Percentiles rank a stretch among this genome's conserved stretches.
Evolutionary conservation across 2,888 invertebrate species (phyloP).

Genomic region (Papilio protenor): DNA sequence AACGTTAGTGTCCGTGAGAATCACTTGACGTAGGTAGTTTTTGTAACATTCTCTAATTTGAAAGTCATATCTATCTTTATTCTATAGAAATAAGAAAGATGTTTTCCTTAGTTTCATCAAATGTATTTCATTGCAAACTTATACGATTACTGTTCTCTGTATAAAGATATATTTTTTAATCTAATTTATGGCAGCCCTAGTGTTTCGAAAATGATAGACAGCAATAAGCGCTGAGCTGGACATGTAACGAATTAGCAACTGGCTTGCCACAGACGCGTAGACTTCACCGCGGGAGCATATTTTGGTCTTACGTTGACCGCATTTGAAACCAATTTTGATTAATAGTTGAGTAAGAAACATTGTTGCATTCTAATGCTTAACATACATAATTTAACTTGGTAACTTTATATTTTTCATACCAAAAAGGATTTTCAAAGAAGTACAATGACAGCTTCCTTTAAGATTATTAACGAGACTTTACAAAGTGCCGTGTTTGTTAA

Average conservation of each 20-base stretch:
- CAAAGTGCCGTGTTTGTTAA: background rate
- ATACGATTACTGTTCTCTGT: background rate
- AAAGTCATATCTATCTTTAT: too few species aligned
- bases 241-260: conserved; percentile 29
- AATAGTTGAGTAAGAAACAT: conserved; percentile 20
- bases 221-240: conserved; percentile 23
- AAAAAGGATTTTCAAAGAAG: background rate
- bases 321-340: conserved; percentile 21
- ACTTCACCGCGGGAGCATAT: conserved; percentile 17
- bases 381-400: background rate
- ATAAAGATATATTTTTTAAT: background rate
- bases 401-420: background rate
- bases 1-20: too few species aligned
- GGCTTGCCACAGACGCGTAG: conserved; percentile 8
- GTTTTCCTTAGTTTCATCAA: background rate
- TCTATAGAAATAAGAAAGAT: too few species aligned
- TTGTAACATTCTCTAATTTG: too few species aligned
- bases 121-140: background rate
- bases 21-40: too few species aligned
- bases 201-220: conserved; percentile 30
- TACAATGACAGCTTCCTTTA: background rate
- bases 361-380: background rate
- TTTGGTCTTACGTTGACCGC: conserved; percentile 35
- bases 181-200: conserved; percentile 15
- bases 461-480: background rate